Evolutionary conservation across 2,797 vertebrate species (phyloP).

Genomic region (Microchirus variegatus): DNA sequence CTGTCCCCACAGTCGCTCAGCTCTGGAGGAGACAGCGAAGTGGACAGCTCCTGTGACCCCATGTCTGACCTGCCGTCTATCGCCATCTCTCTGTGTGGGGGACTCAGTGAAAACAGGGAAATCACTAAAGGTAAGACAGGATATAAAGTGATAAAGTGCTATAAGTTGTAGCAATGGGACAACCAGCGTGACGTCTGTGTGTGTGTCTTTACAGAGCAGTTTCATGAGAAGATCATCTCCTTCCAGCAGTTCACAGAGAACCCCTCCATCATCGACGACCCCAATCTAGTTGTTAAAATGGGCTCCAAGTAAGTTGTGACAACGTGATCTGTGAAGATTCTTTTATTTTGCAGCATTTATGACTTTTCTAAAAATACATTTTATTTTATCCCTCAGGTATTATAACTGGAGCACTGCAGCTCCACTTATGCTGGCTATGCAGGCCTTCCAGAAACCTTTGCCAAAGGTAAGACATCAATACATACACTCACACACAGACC

Average conservation of each 20-base stretch:
- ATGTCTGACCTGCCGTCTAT: conserved; percentile 89
- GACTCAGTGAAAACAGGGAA: conserved; percentile 91
- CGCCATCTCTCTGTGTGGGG: conserved; percentile 94
- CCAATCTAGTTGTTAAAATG: conserved; percentile 96
- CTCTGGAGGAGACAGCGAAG: conserved; percentile 92
- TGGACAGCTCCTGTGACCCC: conserved; percentile 91
- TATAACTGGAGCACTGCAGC: conserved; percentile 97
- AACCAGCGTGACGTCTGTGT: background rate
- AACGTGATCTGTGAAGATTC: background rate
- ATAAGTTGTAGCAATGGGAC: background rate
- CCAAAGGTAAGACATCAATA: conserved; percentile 89
- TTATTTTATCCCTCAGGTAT: conserved; percentile 79
- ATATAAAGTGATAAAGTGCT: background rate
- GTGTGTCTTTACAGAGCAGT: conserved; percentile 69
- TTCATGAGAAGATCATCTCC: conserved; percentile 89
- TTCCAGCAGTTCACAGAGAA: conserved; percentile 95
- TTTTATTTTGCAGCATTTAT: conserved; percentile 7
- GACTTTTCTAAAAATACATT: conserved; percentile 23
- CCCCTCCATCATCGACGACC: conserved; percentile 95
- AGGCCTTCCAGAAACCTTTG: conserved; percentile 98
- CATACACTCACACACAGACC: background rate
- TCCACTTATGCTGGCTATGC: conserved; percentile 94
- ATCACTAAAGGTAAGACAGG: conserved; percentile 88
- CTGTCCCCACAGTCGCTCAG: conserved; percentile 91
- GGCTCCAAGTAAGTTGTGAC: conserved; percentile 89